Base-by-base conservation (phyloP, 2,113 vertebrate genomes). In the Paramormyrops kingsleyae region DNA sequence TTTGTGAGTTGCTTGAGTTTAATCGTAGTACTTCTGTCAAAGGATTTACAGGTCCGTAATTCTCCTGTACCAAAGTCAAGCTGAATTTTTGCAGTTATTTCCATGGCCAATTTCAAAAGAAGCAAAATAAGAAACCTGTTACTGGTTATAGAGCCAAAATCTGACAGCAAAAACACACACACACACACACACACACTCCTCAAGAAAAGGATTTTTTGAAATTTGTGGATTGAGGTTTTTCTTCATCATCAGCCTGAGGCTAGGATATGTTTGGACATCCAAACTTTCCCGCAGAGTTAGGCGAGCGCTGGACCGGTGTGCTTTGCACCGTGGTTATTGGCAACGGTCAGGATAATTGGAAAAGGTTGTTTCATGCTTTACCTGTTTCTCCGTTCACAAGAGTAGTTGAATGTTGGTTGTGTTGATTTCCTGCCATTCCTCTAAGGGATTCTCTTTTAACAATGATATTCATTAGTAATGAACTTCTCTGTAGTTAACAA, bases 301-400 rank as follows among this genome's bases (percentile, higher is more conserved):
- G 85, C 7, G 47, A 77, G 21, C 6, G 0, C 35, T 19, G 74
- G 17, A 3, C 19, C 0, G 10, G 59, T 27, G 39, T 10, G 19
- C 59, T 88, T 8, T 88, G 84, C 84, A 31, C 62, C 35, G 53
- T 46, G 35, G 56, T 27, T 88, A 59, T 62, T 59, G 35, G 39
- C 24, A 47, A 77, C 27, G 46, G 62, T 49, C 21, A 46, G n/a
- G 62, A 88, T 88, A 70, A 88, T 77, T 49, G 46, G 59, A 50
- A 88, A 88, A 87, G 66, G 66, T n/a, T 1, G 66, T 88, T 88
- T 88, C 87, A 31, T 49, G 85, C 85, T 87, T 56, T 39, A 47
- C 50, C 47, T 87, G 85, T 50, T 39, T 13, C 47, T 39, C 85
- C 15, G 2, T 31, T 50, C 46, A 24, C 46, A 31, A 7, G 84